These are phyloP conservation scores for Diloba caeruleocephala DNA, from an alignment of 2,888 invertebrate genomes.

Conservation along the genomic window DNA sequence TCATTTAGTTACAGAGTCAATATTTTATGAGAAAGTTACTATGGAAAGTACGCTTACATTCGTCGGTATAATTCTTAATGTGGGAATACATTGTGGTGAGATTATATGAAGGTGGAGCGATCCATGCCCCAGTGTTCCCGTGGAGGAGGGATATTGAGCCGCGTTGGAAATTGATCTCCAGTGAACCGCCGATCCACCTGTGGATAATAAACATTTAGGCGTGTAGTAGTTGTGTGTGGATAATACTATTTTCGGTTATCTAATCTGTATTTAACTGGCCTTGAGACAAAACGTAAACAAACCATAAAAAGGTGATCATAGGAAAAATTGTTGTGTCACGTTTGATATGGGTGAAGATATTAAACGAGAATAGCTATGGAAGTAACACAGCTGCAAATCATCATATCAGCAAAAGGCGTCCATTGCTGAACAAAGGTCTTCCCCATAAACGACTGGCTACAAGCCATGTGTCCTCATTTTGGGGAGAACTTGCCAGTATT, in stretches of 20 bases:
- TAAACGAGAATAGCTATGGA: no score
- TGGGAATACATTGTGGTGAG: conserved; percentile 79
- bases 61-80: conserved; percentile 76
- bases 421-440: no score
- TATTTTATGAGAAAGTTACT: background rate
- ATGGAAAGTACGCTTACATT: conserved; percentile 72
- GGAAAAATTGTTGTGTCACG: no score
- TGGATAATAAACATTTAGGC: conserved; percentile 32
- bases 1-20: background rate
- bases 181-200: conserved; percentile 89
- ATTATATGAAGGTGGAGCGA: conserved; percentile 89
- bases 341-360: no score
- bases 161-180: conserved; percentile 88
- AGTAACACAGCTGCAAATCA: no score
- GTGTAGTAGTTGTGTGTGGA: background rate
- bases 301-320: no score
- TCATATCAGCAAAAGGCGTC: no score
- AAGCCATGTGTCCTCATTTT: no score
- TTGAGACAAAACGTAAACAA: no score
- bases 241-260: background rate
- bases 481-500: no score
- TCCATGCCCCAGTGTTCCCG: conserved; percentile 90
- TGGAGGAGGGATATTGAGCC: conserved; percentile 90
- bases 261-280: no score
- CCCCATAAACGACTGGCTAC: no score